Percentiles rank a stretch among this genome's conserved stretches.
Evolutionary conservation across 2,797 vertebrate species (phyloP).

Genomic region (Naso thynnoides): DNA sequence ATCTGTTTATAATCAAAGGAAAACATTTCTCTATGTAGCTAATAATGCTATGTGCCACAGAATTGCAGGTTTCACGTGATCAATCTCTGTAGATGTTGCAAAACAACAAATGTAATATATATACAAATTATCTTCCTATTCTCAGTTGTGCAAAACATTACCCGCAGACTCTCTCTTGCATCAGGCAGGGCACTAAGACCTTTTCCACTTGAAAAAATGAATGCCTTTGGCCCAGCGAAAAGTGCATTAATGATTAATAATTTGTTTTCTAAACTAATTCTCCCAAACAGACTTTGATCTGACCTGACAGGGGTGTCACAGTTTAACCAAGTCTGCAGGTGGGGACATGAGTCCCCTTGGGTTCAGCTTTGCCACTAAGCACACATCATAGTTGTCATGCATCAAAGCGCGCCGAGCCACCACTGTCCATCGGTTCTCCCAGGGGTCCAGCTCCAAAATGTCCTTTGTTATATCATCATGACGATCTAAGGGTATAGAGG

Average conservation of each 20-base stretch:
- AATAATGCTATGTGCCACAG: neutral
- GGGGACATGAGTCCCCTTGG: slow-evolving; percentile 94
- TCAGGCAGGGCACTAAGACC: slow-evolving; percentile 39
- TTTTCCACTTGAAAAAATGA: slow-evolving; percentile 40
- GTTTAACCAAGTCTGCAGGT: slow-evolving; percentile 87
- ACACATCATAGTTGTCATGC: slow-evolving; percentile 97
- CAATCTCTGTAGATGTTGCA: slow-evolving; percentile 24
- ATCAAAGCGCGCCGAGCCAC: slow-evolving; percentile 90
- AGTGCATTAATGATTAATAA: slow-evolving; percentile 61
- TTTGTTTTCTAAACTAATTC: slow-evolving; percentile 43
- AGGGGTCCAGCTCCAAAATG: slow-evolving; percentile 93
- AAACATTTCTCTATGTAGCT: slow-evolving; percentile 6
- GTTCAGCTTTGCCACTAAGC: slow-evolving; percentile 95
- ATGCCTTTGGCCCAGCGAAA: slow-evolving; percentile 63
- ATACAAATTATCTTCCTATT: slow-evolving; percentile 54
- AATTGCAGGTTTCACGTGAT: slow-evolving; percentile 18
- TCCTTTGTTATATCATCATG: slow-evolving; percentile 96
- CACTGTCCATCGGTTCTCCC: slow-evolving; percentile 95
- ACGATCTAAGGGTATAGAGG: slow-evolving; percentile 85
- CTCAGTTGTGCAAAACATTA: slow-evolving; percentile 48
- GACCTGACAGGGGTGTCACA: slow-evolving; percentile 65
- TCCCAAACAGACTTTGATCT: slow-evolving; percentile 50
- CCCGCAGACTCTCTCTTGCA: slow-evolving; percentile 34
- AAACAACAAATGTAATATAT: slow-evolving; percentile 46
- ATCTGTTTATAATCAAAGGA: slow-evolving; percentile 3